Evolutionary conservation across 2,797 vertebrate genomes (phyloP).

Genomic region (Melanotaenia nigrans): DNA sequence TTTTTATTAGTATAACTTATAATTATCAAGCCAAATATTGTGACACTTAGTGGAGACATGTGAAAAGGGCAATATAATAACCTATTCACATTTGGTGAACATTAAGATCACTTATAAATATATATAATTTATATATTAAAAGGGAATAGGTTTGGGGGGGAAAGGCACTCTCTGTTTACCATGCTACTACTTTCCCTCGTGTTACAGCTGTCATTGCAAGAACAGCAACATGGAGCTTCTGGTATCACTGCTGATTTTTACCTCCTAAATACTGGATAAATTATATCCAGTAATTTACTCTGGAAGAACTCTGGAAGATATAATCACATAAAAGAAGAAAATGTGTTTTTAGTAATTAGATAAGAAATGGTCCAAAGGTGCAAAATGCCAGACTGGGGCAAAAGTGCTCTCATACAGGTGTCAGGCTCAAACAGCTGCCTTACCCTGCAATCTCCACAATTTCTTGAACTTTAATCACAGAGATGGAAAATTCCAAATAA

Average conservation of each 20-base stretch:
- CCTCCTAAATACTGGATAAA: neutral
- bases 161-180: too few species aligned
- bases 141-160: too few species aligned
- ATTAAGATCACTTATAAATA: too few species aligned
- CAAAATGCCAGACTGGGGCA: slow-evolving; percentile 1
- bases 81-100: too few species aligned
- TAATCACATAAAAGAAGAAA: slow-evolving; percentile 1
- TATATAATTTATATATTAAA: too few species aligned
- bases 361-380: neutral
- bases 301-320: neutral
- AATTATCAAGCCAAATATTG: too few species aligned
- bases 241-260: neutral
- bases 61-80: too few species aligned
- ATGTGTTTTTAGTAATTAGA: neutral
- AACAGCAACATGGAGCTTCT: neutral
- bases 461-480: neutral
- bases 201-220: too few species aligned
- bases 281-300: neutral
- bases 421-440: neutral
- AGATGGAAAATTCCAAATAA: neutral
- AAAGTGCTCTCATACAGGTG: neutral
- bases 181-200: too few species aligned
- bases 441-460: neutral
- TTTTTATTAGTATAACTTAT: too few species aligned
- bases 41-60: too few species aligned